Base-by-base conservation (phyloP, 2,888 invertebrate genomes). In the Hydriomena furcata region DNA sequence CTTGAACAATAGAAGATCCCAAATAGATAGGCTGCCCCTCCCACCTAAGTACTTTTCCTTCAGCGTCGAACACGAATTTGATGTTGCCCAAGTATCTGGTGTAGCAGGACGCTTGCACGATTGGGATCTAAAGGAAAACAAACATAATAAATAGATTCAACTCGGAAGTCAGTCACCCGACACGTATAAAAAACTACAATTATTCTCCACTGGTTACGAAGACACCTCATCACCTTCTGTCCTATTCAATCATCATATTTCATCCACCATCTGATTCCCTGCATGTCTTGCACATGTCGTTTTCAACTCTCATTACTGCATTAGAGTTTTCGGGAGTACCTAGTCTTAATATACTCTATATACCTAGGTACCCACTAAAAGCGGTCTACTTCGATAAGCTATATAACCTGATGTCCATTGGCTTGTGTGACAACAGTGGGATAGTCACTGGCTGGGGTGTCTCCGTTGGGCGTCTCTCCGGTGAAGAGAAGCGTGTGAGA, bases 51-150 rank as follows among this genome's bases (percentile, higher is more conserved):
- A 96, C 83, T 52, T 93, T 91, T 3, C 96, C 96, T 0, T 88
- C 68, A 0, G 91, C 84, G 74, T 97, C 92, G 69, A 96, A 95
- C 61, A 80, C 92, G 0, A 97, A 91, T 17, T 93, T 93, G 38
- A 97, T 88, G 71, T 94, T 92, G 7, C 97, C 97, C 28, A 97
- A 82, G 74, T 96, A 97, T 68, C 94, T 93, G 0, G 94, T 93
- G 78, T 93, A 95, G 45, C 94, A 93, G 0, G 93, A 92, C 0
- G 95, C 94, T 79, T 95, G 95, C 8, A 95, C 94, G 35, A 95
- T 92, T 6, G 94, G 81, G 1, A 94, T 92, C 76, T 90, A 65
- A 8, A 50, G 53, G 8, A 36, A 37, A 34, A 40, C n/a, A 6
- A 10, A 28, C 25, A n/a, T 25, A n/a, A n/a, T n/a, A n/a, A n/a